Conservation (phyloP, 2,888 invertebrate species). For the Caenorhabditis japonica region DNA sequence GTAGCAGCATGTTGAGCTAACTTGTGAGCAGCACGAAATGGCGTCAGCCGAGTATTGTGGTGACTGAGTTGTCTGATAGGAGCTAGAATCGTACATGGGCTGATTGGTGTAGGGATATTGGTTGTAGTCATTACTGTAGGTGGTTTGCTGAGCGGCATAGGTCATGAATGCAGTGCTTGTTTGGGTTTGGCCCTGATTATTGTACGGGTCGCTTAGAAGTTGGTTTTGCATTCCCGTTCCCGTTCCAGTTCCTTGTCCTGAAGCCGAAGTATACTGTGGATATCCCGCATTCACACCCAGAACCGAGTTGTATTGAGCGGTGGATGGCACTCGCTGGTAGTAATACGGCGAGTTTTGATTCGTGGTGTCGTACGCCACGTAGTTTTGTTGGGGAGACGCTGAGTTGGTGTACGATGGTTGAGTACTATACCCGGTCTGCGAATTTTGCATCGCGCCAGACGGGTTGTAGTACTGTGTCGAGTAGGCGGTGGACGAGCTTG, state of each 20-base stretch:
- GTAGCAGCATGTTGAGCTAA: constrained; percentile 57
- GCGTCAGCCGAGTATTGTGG: constrained; percentile 30
- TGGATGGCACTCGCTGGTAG: constrained; percentile 47
- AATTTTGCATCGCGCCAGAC: constrained; percentile 2
- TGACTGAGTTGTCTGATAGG: constrained; percentile 12
- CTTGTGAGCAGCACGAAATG: constrained; percentile 57
- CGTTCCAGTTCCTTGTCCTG: constrained; percentile 1
- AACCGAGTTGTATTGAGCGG: constrained; percentile 44
- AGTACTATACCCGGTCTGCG: constrained; percentile 17
- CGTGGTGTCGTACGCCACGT: constrained; percentile 33
- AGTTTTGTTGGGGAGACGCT: constrained; percentile 11
- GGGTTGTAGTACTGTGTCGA: constrained; percentile 40
- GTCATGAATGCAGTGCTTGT: neutral
- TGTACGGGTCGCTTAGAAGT: neutral
- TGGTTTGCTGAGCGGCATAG: neutral
- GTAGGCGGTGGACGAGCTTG: constrained; percentile 34
- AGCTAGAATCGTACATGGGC: constrained; percentile 1
- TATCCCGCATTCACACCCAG: constrained; percentile 49
- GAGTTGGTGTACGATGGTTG: constrained; percentile 12
- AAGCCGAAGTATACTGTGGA: constrained; percentile 24
- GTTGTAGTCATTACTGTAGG: neutral
- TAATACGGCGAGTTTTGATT: constrained; percentile 45
- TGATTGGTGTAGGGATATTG: constrained; percentile 10
- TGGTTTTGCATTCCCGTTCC: neutral
- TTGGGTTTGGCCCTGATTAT: neutral